Conservation (phyloP, 2,113 vertebrate genomes). For the Elanus axillaris region DNA sequence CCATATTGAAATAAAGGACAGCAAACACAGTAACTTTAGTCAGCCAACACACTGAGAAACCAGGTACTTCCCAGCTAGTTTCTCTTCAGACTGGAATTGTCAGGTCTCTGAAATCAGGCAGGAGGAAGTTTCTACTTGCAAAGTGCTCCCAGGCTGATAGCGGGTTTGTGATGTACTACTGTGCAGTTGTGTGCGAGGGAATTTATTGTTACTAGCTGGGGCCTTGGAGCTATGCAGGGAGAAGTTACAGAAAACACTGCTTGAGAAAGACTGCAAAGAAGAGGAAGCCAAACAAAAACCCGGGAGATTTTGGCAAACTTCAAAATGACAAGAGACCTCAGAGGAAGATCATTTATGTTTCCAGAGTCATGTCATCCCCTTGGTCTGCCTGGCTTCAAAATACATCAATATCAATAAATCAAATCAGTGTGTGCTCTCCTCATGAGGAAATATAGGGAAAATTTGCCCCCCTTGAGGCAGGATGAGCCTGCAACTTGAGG, state of each 20-base stretch:
- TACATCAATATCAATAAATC: neutral
- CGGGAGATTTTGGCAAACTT: neutral
- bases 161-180: fast-evolving
- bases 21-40: neutral
- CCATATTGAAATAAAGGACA: neutral
- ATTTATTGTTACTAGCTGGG: neutral
- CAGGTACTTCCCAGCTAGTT: neutral
- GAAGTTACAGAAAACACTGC: neutral
- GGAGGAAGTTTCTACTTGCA: neutral
- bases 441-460: neutral
- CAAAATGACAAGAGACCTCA: neutral
- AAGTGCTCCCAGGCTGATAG: neutral
- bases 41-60: neutral
- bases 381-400: neutral
- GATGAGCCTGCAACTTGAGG: neutral
- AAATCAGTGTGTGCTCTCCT: neutral
- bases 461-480: neutral
- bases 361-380: neutral
- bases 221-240: neutral
- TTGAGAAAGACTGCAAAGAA: neutral
- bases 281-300: neutral
- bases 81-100: neutral
- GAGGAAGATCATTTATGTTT: neutral
- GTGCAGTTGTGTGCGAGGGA: neutral
- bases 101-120: neutral